These are phyloP conservation scores for Parnassius apollo DNA, from an alignment of 2,888 invertebrate species.

Conservation along the genomic window DNA sequence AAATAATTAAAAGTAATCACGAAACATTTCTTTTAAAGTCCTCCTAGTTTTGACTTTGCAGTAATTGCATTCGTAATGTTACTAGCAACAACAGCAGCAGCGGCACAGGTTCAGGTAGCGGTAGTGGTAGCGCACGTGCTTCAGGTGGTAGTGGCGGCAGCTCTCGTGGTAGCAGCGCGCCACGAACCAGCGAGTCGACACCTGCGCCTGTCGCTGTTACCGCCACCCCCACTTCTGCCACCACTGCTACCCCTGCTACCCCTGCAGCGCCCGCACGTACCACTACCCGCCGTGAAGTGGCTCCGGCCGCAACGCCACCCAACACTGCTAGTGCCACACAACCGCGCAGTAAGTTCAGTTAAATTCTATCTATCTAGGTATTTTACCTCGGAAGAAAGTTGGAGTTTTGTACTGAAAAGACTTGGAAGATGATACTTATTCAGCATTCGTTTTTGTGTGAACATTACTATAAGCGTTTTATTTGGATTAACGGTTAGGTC, in stretches of 20 bases:
- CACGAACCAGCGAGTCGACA: constrained; percentile 49
- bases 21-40: too few relatives aligned
- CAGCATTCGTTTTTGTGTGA: too few relatives aligned
- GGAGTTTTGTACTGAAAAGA: too few relatives aligned
- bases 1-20: too few relatives aligned
- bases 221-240: constrained; percentile 41
- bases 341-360: constrained; percentile 41
- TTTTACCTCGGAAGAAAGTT: too few relatives aligned
- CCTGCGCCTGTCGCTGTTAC: constrained; percentile 36
- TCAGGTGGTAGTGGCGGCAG: constrained; percentile 60
- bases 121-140: constrained; percentile 45
- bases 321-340: constrained; percentile 47
- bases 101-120: constrained; percentile 38
- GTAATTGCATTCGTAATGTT: too few relatives aligned
- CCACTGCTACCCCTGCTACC: constrained; percentile 43
- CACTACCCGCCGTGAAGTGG: constrained; percentile 33
- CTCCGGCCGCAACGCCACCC: constrained; percentile 54
- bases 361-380: too few relatives aligned
- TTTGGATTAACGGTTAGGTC: too few relatives aligned
- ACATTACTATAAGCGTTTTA: too few relatives aligned
- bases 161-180: constrained; percentile 72
- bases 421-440: too few relatives aligned
- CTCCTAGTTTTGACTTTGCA: too few relatives aligned
- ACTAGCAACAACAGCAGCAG: constrained; percentile 62
- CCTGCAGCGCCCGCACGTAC: constrained; percentile 31